phyloP scores from a whole-genome alignment of 2,888 invertebrate species.

The Dendrolimus pini region DNA sequence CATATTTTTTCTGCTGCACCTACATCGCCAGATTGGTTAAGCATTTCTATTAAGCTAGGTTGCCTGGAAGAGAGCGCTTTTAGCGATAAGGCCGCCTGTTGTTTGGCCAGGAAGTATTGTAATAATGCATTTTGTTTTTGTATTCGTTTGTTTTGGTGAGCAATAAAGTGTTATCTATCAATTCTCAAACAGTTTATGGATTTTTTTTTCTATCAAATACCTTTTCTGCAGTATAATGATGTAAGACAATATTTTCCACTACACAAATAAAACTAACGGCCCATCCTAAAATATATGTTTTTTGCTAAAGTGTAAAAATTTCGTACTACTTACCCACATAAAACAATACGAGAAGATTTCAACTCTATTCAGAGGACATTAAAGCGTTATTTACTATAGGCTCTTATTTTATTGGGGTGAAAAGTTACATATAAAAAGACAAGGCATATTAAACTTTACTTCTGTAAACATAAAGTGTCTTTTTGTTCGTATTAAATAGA shows the following conservation, averaged over 20 bases:
- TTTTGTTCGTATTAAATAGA: conserved; percentile 4
- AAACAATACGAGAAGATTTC: not conserved
- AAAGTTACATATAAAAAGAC: not conserved
- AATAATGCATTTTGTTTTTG: too few species aligned
- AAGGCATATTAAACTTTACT: not conserved
- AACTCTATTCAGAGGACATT: not conserved
- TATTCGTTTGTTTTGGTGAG: too few species aligned
- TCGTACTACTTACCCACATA: not conserved
- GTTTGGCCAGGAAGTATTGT: too few species aligned
- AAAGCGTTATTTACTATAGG: conserved; percentile 3
- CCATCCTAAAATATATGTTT: not conserved
- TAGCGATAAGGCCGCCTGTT: too few species aligned
- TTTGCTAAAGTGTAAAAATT: not conserved
- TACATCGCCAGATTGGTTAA: too few species aligned
- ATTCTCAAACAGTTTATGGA: too few species aligned
- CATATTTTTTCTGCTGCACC: too few species aligned
- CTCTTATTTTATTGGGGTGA: conserved; percentile 1
- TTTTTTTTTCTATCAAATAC: too few species aligned
- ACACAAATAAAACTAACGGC: not conserved
- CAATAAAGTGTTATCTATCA: too few species aligned
- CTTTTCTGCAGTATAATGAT: not conserved
- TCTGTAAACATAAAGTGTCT: conserved; percentile 3
- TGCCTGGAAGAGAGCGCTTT: too few species aligned
- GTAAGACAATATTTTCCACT: not conserved
- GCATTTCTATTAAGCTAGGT: too few species aligned